phyloP scores from a whole-genome alignment of 2,113 vertebrate species.

The Ptilonorhynchus violaceus region DNA sequence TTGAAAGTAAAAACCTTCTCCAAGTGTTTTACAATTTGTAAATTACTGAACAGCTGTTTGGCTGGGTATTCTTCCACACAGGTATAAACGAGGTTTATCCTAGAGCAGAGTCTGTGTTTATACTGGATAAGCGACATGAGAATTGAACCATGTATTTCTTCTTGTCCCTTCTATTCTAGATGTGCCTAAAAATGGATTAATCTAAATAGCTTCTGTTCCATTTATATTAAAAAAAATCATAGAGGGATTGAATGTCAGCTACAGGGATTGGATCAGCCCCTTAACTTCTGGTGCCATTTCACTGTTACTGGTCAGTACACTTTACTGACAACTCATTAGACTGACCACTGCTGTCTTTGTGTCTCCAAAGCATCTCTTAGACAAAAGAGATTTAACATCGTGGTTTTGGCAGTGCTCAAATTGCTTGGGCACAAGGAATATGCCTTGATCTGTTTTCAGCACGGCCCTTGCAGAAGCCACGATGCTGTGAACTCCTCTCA shows the following conservation, averaged over 20 bases:
- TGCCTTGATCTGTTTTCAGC: not conserved
- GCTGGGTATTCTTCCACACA: not conserved
- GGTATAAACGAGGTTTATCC: slow-evolving; percentile 5
- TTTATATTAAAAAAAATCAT: not conserved
- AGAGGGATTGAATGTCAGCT: not conserved
- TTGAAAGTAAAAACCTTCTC: not conserved
- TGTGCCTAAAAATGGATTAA: not conserved
- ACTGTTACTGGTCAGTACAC: not conserved
- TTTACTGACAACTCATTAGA: not conserved
- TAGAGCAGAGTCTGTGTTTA: not conserved
- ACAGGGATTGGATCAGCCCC: not conserved
- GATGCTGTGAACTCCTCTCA: not conserved
- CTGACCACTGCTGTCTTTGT: not conserved
- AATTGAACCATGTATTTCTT: not conserved
- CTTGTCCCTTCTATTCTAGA: not conserved
- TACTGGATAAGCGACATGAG: not conserved
- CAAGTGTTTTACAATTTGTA: not conserved
- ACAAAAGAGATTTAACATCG: not conserved
- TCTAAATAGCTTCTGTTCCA: not conserved
- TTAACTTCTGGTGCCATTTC: not conserved
- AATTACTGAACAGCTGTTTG: not conserved
- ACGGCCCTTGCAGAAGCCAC: not conserved
- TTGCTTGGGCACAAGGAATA: not conserved
- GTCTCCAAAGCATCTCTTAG: not conserved
- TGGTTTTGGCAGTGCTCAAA: not conserved